phyloP scores from a whole-genome alignment of 1,140 invertebrate species.

The Oncopeltus fasciatus region DNA sequence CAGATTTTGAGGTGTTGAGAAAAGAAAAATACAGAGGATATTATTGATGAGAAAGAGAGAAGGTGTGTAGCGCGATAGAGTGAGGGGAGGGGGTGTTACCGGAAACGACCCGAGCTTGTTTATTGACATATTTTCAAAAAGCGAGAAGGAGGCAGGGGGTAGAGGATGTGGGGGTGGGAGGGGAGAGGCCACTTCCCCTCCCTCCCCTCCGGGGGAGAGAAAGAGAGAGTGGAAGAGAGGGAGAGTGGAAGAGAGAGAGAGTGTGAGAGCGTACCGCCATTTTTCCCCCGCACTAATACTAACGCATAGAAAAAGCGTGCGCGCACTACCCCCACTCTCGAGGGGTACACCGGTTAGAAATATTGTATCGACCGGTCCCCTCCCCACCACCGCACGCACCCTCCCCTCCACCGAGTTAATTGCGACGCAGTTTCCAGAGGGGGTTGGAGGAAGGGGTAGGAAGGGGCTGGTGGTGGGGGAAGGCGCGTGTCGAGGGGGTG shows the following conservation, averaged over 20 bases:
- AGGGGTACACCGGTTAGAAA: conserved; percentile 17
- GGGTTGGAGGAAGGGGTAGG: not conserved
- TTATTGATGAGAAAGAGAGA: not conserved
- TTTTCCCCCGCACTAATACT: conserved; percentile 20
- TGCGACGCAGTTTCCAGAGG: not conserved
- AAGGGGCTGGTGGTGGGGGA: too few relatives aligned
- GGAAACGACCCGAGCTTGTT: conserved; percentile 11
- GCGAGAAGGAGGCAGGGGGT: not conserved
- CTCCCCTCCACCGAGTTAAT: not conserved
- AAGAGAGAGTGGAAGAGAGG: too few relatives aligned
- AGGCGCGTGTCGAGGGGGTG: too few relatives aligned
- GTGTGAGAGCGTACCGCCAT: too few relatives aligned
- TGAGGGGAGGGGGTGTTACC: not conserved
- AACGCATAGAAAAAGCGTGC: conserved; percentile 19
- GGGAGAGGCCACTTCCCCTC: conserved; percentile 8
- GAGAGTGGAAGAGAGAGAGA: too few relatives aligned
- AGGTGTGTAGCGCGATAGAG: not conserved
- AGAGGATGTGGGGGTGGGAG: not conserved
- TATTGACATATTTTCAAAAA: conserved; percentile 21
- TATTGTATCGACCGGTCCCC: conserved; percentile 16
- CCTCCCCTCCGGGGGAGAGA: too few relatives aligned
- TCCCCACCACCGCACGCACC: conserved; percentile 3
- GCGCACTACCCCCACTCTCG: conserved; percentile 11
- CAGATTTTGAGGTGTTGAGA: not conserved
- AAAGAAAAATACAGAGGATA: not conserved